A percentile compares a stretch with the other conserved stretches of the same genome.
These are phyloP conservation scores for Poeciliopsis gracilis DNA, from an alignment of 2,797 vertebrate species.

Conservation along the genomic window DNA sequence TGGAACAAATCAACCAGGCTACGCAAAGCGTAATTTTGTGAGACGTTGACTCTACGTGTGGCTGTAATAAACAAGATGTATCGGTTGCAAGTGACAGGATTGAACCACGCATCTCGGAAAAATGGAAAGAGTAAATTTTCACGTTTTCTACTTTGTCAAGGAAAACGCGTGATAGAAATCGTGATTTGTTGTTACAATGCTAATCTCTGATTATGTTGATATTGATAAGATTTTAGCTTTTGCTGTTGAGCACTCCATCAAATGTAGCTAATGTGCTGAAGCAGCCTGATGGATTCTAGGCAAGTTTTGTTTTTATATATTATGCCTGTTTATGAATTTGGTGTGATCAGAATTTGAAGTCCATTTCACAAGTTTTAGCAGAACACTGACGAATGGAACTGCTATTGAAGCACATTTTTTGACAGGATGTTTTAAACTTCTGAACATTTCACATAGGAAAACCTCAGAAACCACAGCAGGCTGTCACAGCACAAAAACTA, in stretches of 20 bases:
- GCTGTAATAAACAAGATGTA: background rate
- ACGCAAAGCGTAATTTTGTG: background rate
- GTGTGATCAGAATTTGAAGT: background rate
- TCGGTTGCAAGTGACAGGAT: too few relatives aligned
- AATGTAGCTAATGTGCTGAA: background rate
- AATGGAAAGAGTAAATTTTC: background rate
- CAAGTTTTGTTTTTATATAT: background rate
- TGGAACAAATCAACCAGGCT: background rate
- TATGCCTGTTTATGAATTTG: background rate
- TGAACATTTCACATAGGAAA: background rate
- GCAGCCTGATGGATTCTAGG: background rate
- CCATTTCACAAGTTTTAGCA: background rate
- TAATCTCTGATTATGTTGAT: background rate
- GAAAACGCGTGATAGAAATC: background rate
- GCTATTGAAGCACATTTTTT: background rate
- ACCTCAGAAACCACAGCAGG: background rate
- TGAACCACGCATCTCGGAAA: background rate
- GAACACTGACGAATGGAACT: background rate
- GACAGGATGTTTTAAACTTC: background rate
- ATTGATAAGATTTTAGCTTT: background rate
- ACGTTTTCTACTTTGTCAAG: background rate
- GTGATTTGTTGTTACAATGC: background rate
- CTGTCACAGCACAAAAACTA: background rate
- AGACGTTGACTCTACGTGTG: background rate
- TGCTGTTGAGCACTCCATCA: background rate